These are phyloP conservation scores for Heliconius melpomene DNA, from an alignment of 1,140 invertebrate genomes.

Conservation along the genomic window DNA sequence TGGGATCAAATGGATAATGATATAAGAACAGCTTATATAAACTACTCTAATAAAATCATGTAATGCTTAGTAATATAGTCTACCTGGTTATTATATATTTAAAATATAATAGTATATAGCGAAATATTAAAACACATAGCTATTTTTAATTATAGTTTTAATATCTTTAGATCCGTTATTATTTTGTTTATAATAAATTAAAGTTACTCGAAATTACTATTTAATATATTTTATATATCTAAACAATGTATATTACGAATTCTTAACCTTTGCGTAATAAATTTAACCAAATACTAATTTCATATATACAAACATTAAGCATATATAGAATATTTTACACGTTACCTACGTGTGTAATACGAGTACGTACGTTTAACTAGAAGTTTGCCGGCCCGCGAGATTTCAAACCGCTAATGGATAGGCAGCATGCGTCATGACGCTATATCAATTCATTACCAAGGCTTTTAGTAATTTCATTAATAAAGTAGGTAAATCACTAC, in stretches of 20 bases:
- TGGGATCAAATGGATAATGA: neutral
- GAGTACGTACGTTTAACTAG: neutral
- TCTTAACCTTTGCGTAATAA: too few relatives aligned
- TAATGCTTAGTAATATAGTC: neutral
- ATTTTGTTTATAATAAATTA: too few relatives aligned
- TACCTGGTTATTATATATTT: too few relatives aligned
- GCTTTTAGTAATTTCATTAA: constrained; percentile 14
- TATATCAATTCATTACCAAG: constrained; percentile 13
- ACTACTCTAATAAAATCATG: neutral
- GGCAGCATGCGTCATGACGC: constrained; percentile 10
- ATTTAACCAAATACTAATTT: neutral
- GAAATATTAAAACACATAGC: too few relatives aligned
- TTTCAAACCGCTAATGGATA: constrained; percentile 13
- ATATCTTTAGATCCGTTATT: too few relatives aligned
- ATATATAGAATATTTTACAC: neutral
- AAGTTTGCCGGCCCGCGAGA: constrained; percentile 13
- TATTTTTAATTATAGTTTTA: too few relatives aligned
- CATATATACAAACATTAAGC: neutral
- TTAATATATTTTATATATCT: too few relatives aligned
- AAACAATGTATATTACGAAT: too few relatives aligned
- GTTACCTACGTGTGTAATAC: too few relatives aligned
- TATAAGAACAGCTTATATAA: neutral
- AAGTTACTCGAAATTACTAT: too few relatives aligned
- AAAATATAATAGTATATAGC: neutral
- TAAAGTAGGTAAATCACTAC: constrained; percentile 13